Percentiles rank a stretch among this genome's conserved stretches.
Evolutionary conservation across 2,797 vertebrate genomes (phyloP).

Genomic region (Eutrigla gurnardus): DNA sequence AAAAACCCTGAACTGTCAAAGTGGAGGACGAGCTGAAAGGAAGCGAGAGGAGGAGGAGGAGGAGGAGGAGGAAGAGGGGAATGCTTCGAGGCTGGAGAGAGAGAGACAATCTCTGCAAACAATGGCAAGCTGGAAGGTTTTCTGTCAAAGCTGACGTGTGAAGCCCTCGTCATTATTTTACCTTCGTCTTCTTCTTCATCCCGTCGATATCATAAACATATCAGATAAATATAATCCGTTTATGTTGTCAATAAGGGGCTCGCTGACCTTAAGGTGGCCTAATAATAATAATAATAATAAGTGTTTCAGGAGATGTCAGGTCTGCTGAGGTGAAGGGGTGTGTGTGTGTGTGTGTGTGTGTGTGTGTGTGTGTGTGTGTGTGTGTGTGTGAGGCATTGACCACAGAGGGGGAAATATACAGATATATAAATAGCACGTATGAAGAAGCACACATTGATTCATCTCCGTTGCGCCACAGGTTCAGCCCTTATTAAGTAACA

Average conservation of each 20-base stretch:
- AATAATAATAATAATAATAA: slow-evolving; percentile 55
- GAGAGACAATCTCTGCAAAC: slow-evolving; percentile 33
- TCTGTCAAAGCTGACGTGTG: slow-evolving; percentile 21
- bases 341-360: slow-evolving; percentile 23
- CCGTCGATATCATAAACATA: no score
- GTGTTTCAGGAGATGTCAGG: slow-evolving; percentile 22
- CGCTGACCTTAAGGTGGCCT: slow-evolving; percentile 41
- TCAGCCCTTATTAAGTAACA: no score
- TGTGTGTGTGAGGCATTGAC: slow-evolving; percentile 18
- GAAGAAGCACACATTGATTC: not conserved
- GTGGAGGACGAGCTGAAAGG: slow-evolving; percentile 16
- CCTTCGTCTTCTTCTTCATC: slow-evolving; percentile 13
- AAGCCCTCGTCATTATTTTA: slow-evolving; percentile 55
- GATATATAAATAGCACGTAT: not conserved
- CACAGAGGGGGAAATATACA: not conserved
- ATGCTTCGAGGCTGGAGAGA: slow-evolving; percentile 19
- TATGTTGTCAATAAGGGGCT: slow-evolving; percentile 64
- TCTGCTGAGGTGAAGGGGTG: not conserved
- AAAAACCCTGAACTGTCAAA: slow-evolving; percentile 56
- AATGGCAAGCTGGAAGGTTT: slow-evolving; percentile 34
- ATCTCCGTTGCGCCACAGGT: not conserved
- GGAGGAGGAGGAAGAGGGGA: slow-evolving; percentile 8
- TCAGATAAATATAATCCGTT: slow-evolving; percentile 30
- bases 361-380: slow-evolving; percentile 2
- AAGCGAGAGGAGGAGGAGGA: not conserved